Percentiles rank a stretch among this genome's conserved stretches.
These are phyloP conservation scores for Stigmatopora argus DNA, from an alignment of 2,113 vertebrate species.

Conservation along the genomic window DNA sequence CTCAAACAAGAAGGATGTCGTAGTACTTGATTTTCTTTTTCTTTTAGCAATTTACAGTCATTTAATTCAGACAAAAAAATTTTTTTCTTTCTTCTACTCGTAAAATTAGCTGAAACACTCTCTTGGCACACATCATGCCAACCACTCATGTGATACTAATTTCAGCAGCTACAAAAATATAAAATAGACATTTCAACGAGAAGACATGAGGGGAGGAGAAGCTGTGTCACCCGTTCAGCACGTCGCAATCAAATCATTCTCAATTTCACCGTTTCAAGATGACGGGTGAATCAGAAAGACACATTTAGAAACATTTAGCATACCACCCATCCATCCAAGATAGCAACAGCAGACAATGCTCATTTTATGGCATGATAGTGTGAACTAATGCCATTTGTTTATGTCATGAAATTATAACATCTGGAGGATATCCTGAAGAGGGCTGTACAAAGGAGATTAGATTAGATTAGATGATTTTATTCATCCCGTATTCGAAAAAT, in stretches of 20 bases:
- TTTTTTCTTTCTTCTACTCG: slow-evolving; percentile 15
- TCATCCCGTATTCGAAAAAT: no score
- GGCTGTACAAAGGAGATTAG: not conserved
- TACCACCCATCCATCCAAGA: no score
- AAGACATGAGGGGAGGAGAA: slow-evolving; percentile 7
- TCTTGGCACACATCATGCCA: slow-evolving; percentile 52
- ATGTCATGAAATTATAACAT: not conserved
- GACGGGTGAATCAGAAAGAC: slow-evolving; percentile 22
- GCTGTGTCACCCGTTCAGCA: not conserved
- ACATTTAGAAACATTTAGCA: not conserved
- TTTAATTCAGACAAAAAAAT: slow-evolving; percentile 45
- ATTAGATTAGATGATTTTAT: no score
- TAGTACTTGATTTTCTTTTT: slow-evolving; percentile 22
- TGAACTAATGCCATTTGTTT: not conserved
- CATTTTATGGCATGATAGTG: not conserved
- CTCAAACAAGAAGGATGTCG: slow-evolving; percentile 19
- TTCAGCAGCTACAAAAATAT: slow-evolving; percentile 52
- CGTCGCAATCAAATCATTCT: not conserved
- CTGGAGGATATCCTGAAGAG: not conserved
- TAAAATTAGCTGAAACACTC: slow-evolving; percentile 69
- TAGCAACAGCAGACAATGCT: not conserved
- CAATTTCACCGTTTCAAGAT: not conserved
- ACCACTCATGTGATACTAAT: slow-evolving; percentile 74
- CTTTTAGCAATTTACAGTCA: slow-evolving; percentile 33
- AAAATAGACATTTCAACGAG: not conserved